Base-by-base conservation (phyloP, 1,140 invertebrate species). In the Galleria mellonella region DNA sequence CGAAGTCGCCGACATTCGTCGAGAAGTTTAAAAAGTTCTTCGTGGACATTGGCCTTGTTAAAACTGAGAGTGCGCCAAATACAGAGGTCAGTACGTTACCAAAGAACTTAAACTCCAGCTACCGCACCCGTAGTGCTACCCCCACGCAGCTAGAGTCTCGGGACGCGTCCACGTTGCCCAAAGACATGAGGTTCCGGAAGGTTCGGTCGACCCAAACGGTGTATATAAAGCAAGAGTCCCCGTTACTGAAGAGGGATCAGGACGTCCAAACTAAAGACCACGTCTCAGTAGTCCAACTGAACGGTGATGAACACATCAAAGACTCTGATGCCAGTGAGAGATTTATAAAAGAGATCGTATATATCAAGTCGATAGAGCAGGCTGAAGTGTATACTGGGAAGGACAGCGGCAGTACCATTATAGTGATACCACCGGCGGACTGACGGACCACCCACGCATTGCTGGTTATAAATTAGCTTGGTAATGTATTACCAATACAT, bases 21-120 rank as follows among this genome's bases (percentile, higher is more conserved):
- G 78, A 85, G 51, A 83, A 78, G 55, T 85, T 85, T 42, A 85
- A 83, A 43, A 70, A 79, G 42, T 84, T 84, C 62, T 84, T 84
- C 57, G 60, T 67, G 17, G 81, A 85, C 36, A 77, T 85, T 0
- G 81, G 81, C 0, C 42, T 85, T 14, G 74, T 74, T 14, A 83
- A 81, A 51, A 43, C 62, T 0, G 74, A 72, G 0, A 72, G 63
- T 13, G 35, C 47, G 0, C 50, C 65, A 0, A 51, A 45, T 33
- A 44, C 55, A 13, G 58, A 69, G 27, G 28, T 55, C 0, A 74
- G 66, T 15, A 83, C 79, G 0, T 32, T 84, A 37, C 77, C 77
- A 0, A 84, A 84, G 44, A 76, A 62, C 51, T 9, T 76, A 0
- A 74, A 60, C 12, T 73, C 72, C 0, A 83, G 77, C 35, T 77